phyloP scores from a whole-genome alignment of 37 sponge, comb jelly and placozoan genomes.

The Chondrosia reniformis region DNA sequence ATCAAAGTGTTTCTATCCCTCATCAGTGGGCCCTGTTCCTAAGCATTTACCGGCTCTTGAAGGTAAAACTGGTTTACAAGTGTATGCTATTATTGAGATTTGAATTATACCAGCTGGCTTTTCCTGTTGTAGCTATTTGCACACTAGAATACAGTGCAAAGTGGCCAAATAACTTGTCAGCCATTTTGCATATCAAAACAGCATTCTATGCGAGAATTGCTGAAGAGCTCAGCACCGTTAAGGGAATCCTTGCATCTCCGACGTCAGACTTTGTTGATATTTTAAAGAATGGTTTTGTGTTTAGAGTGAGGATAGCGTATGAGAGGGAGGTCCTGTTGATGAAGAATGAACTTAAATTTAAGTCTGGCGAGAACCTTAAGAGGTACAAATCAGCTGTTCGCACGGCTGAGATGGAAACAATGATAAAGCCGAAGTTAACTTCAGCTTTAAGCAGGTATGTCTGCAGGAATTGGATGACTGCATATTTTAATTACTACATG shows the following conservation, averaged over 20 bases:
- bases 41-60: constrained; percentile 43
- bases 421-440: constrained; percentile 47
- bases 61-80: too few species aligned
- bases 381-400: not conserved
- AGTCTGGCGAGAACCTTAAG: not conserved
- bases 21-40: constrained; percentile 55
- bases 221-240: constrained; percentile 43
- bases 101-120: too few species aligned
- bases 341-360: constrained; percentile 12
- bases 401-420: constrained; percentile 25
- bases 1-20: constrained; percentile 66
- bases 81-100: too few species aligned
- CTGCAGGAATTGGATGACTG: too few species aligned
- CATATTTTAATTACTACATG: too few species aligned
- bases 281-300: constrained; percentile 75
- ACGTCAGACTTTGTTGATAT: constrained; percentile 65
- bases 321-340: constrained; percentile 42
- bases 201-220: constrained; percentile 79
- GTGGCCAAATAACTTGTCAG: constrained; percentile 92
- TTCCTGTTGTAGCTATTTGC: constrained; percentile 54
- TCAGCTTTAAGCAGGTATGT: constrained; percentile 62
- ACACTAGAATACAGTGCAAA: constrained; percentile 94
- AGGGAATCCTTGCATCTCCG: constrained; percentile 49
- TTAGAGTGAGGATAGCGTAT: constrained; percentile 65
- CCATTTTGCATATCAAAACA: constrained; percentile 78